These are phyloP conservation scores for Salminus brasiliensis DNA, from an alignment of 2,113 vertebrate genomes.

Conservation along the genomic window DNA sequence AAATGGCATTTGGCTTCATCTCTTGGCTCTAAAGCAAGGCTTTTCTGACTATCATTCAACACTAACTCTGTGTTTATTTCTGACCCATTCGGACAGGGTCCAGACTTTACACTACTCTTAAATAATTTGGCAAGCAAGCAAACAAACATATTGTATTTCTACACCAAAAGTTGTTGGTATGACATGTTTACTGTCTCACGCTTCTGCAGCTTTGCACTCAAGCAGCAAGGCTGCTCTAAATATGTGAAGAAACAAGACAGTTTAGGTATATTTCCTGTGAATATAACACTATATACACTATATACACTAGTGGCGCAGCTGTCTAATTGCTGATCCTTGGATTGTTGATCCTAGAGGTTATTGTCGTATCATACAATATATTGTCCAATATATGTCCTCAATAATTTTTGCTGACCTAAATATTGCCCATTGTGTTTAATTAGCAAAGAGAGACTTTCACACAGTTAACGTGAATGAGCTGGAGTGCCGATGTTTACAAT, in stretches of 20 bases:
- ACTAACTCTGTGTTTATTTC: neutral
- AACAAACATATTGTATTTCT: neutral
- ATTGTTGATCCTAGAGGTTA: too few species aligned
- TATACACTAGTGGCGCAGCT: too few species aligned
- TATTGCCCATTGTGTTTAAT: too few species aligned
- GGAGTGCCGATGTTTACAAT: too few species aligned
- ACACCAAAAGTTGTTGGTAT: neutral
- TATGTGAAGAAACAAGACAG: neutral
- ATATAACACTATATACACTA: too few species aligned
- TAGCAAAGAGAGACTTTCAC: too few species aligned
- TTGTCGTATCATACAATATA: too few species aligned
- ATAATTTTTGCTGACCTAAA: too few species aligned
- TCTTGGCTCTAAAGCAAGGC: conserved; percentile 2
- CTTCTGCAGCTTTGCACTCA: neutral
- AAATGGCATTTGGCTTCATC: conserved; percentile 5
- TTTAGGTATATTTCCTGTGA: too few species aligned
- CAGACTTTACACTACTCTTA: neutral
- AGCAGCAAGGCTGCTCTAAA: neutral
- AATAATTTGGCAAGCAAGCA: neutral
- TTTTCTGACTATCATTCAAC: neutral
- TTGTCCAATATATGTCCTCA: too few species aligned
- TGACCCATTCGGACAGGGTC: neutral
- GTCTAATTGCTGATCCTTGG: too few species aligned
- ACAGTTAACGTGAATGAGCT: too few species aligned
- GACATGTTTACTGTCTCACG: neutral